Evolutionary conservation across 2,797 vertebrate species (phyloP).

Genomic region (Chelonia mydas): DNA sequence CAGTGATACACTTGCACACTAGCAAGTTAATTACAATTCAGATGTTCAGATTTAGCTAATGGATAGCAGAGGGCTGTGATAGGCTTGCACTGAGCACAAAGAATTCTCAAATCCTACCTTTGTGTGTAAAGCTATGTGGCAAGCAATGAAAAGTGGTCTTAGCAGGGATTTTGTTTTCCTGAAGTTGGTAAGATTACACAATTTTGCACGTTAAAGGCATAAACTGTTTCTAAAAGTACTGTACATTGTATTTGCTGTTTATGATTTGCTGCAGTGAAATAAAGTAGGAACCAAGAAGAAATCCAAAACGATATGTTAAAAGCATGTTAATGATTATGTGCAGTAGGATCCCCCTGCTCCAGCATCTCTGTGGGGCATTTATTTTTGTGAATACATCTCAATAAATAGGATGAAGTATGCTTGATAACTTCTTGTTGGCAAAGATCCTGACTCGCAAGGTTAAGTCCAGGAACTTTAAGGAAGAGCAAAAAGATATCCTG

Average conservation of each 20-base stretch:
- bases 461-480: constrained; percentile 21
- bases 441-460: constrained; percentile 40
- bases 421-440: constrained; percentile 36
- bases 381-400: not conserved
- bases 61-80: fast-evolving
- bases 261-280: not conserved
- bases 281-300: not conserved
- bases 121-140: not conserved
- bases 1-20: not conserved
- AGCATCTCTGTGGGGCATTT: not conserved
- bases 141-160: not conserved
- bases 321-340: fast-evolving
- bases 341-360: not conserved
- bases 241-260: not conserved
- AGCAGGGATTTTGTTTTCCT: not conserved
- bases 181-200: not conserved
- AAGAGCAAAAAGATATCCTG: constrained; percentile 9
- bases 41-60: not conserved
- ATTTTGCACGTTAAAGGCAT: not conserved
- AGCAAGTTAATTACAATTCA: not conserved
- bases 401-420: not conserved
- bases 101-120: not conserved
- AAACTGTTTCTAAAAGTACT: not conserved
- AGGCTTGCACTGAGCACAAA: not conserved
- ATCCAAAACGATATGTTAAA: not conserved